phyloP scores from a whole-genome alignment of 2,888 invertebrate genomes.

The Epirrhoe alternata region DNA sequence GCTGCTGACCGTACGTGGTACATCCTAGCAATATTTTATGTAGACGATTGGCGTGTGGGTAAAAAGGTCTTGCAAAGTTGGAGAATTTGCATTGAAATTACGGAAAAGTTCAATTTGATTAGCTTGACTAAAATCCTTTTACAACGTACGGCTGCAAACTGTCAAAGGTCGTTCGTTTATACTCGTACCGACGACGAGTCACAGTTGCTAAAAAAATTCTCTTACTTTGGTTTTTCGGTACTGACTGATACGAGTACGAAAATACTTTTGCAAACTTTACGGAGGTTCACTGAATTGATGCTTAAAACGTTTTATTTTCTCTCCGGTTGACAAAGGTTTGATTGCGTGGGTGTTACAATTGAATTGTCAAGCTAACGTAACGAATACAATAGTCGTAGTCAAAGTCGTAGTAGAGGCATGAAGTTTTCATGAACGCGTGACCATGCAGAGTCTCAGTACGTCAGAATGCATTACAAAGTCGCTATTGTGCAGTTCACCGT shows the following conservation, averaged over 20 bases:
- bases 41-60: neutral
- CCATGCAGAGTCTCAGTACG: slow-evolving; percentile 29
- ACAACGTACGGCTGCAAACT: neutral
- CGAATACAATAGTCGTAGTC: slow-evolving; percentile 15
- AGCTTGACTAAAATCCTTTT: neutral
- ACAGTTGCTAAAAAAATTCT: neutral
- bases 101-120: no score
- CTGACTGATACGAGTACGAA: neutral
- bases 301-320: neutral
- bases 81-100: neutral
- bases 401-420: slow-evolving; percentile 33
- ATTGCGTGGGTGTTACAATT: slow-evolving; percentile 7
- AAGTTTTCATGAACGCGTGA: slow-evolving; percentile 45
- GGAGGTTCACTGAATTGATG: neutral
- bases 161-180: neutral
- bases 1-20: neutral
- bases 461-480: slow-evolving; percentile 30
- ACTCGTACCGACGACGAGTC: neutral
- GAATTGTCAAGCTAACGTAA: neutral
- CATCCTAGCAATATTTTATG: neutral
- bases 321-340: neutral
- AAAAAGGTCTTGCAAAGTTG: neutral
- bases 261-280: neutral
- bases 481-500: slow-evolving; percentile 48
- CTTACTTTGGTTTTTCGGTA: neutral